Conservation (phyloP, 1,140 invertebrate species). For the Episyrphus balteatus region DNA sequence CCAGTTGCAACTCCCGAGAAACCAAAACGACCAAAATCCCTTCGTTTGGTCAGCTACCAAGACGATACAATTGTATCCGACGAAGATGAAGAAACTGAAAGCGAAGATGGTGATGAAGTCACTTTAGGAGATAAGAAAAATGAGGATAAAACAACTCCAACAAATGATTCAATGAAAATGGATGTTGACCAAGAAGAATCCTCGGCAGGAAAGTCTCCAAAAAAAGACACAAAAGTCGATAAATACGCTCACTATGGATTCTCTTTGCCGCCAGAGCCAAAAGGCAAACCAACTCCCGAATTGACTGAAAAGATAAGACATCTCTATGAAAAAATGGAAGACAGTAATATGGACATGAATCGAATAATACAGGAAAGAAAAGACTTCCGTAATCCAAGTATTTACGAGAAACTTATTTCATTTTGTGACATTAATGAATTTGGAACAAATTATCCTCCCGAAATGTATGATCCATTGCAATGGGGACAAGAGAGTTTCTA, state of each 20-base stretch:
- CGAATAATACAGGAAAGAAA: conserved; percentile 79
- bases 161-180: conserved; percentile 29
- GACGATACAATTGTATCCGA: conserved; percentile 72
- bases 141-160: conserved; percentile 4
- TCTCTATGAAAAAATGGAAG: conserved; percentile 66
- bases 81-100: conserved; percentile 36
- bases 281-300: conserved; percentile 66
- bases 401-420: conserved; percentile 92
- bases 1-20: conserved; percentile 11
- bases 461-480: conserved; percentile 81
- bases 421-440: conserved; percentile 91
- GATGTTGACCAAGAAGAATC: conserved; percentile 41
- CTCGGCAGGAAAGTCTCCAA: conserved; percentile 19
- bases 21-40: conserved; percentile 28
- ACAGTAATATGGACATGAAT: conserved; percentile 76
- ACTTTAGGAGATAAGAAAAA: conserved; percentile 26
- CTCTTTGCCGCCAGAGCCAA: conserved; percentile 69
- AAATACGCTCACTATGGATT: conserved; percentile 58
- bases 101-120: conserved; percentile 34
- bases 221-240: conserved; percentile 42
- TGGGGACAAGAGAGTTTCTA: conserved; percentile 84
- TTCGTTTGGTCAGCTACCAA: conserved; percentile 62
- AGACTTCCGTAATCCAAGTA: conserved; percentile 91
- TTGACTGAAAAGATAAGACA: conserved; percentile 73
- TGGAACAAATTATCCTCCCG: conserved; percentile 87